A percentile compares a stretch with the other conserved stretches of the same genome.
These are phyloP conservation scores for Meteorus cinctellus DNA, from an alignment of 2,888 invertebrate genomes.

Conservation along the genomic window DNA sequence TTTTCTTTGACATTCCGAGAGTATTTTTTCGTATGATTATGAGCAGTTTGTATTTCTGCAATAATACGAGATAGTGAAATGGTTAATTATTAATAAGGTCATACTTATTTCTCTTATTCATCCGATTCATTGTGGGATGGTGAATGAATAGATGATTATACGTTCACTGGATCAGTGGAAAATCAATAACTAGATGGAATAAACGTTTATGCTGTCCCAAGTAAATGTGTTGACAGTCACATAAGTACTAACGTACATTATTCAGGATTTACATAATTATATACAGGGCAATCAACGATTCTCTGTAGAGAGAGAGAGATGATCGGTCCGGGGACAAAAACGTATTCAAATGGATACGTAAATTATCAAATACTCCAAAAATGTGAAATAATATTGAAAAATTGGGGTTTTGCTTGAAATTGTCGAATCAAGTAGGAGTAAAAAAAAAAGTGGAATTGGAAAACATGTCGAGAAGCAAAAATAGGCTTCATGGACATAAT, in stretches of 20 bases:
- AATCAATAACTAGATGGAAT: neutral
- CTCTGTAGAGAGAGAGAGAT: neutral
- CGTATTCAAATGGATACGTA: neutral
- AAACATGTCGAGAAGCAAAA: no score
- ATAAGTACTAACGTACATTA: neutral
- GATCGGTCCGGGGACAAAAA: neutral
- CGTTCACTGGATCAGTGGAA: conserved; percentile 10
- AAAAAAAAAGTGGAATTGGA: neutral
- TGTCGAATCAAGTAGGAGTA: neutral
- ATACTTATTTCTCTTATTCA: neutral
- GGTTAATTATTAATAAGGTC: conserved; percentile 3
- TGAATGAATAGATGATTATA: conserved; percentile 21
- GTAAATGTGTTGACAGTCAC: neutral
- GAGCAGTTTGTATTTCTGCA: conserved; percentile 5
- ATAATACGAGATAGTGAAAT: neutral
- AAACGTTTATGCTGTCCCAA: neutral
- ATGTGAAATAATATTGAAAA: no score
- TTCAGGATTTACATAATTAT: neutral
- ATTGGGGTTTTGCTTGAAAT: no score
- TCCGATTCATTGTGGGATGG: neutral
- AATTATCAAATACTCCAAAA: no score
- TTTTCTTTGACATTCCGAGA: neutral
- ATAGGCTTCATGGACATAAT: no score
- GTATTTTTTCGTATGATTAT: neutral
- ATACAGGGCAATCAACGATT: neutral